phyloP scores from a whole-genome alignment of 2,113 vertebrate genomes.

The Psilopogon haemacephalus region DNA sequence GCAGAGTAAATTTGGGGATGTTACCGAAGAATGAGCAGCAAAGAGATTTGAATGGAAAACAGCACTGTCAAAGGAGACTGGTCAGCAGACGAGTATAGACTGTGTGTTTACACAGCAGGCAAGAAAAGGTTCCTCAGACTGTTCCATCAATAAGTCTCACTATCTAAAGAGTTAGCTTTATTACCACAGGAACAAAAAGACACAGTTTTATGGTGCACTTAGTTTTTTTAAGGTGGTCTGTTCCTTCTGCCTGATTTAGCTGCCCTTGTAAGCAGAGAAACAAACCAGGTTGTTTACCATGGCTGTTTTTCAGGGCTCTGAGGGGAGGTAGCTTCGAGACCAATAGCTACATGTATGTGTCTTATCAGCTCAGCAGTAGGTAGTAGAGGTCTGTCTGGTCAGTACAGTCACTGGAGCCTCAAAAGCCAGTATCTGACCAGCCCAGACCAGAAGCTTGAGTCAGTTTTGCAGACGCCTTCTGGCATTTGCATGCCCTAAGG shows the following conservation, averaged over 20 bases:
- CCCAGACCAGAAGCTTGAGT: not conserved
- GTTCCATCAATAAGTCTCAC: not conserved
- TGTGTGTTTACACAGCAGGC: not conserved
- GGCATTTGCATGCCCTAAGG: not conserved
- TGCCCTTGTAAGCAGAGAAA: not conserved
- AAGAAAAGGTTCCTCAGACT: not conserved
- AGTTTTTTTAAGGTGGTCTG: not conserved
- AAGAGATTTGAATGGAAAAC: not conserved
- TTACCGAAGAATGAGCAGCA: not conserved
- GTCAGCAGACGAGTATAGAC: accelerated
- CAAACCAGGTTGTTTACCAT: accelerated
- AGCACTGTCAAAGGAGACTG: not conserved
- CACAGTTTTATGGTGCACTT: not conserved
- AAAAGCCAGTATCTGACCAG: not conserved
- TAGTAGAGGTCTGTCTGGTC: not conserved
- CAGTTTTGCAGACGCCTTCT: not conserved
- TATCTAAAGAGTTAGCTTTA: not conserved
- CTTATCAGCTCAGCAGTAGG: not conserved
- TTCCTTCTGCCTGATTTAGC: not conserved
- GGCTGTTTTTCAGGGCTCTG: not conserved
- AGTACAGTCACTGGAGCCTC: not conserved
- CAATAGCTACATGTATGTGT: accelerated
- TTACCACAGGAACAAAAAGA: not conserved
- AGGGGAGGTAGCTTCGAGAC: not conserved
- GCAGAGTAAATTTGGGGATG: not conserved